phyloP scores from a whole-genome alignment of 2,113 vertebrate genomes.

The Pseudopipra pipra region DNA sequence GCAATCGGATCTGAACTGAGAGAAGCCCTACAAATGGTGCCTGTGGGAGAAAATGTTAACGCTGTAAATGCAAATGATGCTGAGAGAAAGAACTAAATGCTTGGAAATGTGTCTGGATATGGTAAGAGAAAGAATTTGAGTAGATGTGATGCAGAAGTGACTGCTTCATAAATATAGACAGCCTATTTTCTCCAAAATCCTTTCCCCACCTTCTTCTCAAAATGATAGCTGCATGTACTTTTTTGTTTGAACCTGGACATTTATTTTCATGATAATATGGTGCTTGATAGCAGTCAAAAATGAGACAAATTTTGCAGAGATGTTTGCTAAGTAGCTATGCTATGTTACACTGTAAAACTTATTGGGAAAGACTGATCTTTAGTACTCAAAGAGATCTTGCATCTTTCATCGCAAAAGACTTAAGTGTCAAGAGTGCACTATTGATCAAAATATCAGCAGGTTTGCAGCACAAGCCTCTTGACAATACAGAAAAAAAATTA shows the following conservation, averaged over 20 bases:
- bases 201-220: not conserved
- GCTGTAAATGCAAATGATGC: not conserved
- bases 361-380: conserved; percentile 3
- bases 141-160: not conserved
- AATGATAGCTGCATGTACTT: not conserved
- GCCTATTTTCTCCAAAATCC: not conserved
- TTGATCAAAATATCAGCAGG: conserved; percentile 27
- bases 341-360: not conserved
- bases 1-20: not conserved
- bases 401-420: not conserved
- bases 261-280: not conserved
- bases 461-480: not conserved
- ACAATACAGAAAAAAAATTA: not conserved
- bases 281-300: not conserved
- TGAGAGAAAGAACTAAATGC: not conserved
- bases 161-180: conserved; percentile 36
- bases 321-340: not conserved
- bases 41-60: not conserved
- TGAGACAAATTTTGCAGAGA: not conserved
- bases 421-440: not conserved
- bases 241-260: not conserved
- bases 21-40: not conserved
- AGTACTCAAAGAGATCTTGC: not conserved
- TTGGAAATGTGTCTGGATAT: not conserved
- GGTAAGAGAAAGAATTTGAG: not conserved